Conservation (phyloP, 2,888 invertebrate genomes). For the Silvanus unidentatus region DNA sequence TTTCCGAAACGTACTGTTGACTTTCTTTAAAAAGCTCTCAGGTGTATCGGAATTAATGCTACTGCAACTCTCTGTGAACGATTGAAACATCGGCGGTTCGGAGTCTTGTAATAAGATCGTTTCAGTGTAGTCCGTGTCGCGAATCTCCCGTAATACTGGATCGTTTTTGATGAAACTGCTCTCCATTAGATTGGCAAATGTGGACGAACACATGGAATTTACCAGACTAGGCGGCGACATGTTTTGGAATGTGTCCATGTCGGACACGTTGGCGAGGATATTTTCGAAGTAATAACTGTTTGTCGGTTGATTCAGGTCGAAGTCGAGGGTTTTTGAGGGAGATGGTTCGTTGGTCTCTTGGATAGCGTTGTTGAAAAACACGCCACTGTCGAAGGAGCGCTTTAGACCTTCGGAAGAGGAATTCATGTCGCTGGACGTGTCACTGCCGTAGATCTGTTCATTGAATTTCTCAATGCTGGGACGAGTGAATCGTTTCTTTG, state of each 20-base stretch:
- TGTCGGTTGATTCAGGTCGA: constrained; percentile 40
- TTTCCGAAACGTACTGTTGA: constrained; percentile 18
- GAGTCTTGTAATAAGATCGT: constrained; percentile 36
- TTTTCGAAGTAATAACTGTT: constrained; percentile 40
- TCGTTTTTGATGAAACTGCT: constrained; percentile 44
- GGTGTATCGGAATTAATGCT: constrained; percentile 41
- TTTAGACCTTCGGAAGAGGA: constrained; percentile 3
- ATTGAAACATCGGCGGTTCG: constrained; percentile 40
- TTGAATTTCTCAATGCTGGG: constrained; percentile 55
- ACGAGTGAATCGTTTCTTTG: constrained; percentile 56
- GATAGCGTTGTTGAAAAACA: constrained; percentile 13
- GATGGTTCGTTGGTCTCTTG: constrained; percentile 17
- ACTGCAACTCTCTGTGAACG: constrained; percentile 40
- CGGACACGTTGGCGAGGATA: constrained; percentile 41
- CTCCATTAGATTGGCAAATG: constrained; percentile 46
- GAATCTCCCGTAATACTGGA: constrained; percentile 41
- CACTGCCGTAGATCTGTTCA: constrained; percentile 27
- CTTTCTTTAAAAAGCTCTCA: constrained; percentile 35
- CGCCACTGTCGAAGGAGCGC: constrained; percentile 10
- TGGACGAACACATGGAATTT: constrained; percentile 50
- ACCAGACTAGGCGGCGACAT: constrained; percentile 56
- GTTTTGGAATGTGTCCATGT: constrained; percentile 50
- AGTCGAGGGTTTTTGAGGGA: constrained; percentile 32
- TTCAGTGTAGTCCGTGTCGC: constrained; percentile 41
- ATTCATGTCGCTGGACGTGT: constrained; percentile 13